Conservation (phyloP, 2,797 vertebrate genomes). For the Petrocephalus sullivani region DNA sequence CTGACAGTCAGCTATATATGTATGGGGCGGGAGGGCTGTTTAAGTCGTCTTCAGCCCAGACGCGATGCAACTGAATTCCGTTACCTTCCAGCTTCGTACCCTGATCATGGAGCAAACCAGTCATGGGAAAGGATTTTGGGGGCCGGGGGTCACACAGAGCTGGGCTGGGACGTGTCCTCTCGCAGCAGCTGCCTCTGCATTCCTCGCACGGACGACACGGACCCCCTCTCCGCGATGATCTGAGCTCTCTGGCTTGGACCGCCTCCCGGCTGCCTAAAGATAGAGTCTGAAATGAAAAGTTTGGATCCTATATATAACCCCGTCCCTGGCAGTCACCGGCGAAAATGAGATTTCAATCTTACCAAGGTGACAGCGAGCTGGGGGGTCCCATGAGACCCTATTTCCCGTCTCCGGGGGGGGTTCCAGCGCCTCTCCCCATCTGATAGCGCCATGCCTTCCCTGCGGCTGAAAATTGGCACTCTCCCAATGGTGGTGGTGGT, state of each 20-base stretch:
- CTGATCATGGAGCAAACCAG: background rate
- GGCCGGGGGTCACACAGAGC: background rate
- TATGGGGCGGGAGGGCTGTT: background rate
- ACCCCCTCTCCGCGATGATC: background rate
- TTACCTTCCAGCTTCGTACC: background rate
- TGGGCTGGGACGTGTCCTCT: background rate
- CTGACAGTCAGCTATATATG: background rate
- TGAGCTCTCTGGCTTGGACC: background rate
- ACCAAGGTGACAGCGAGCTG: background rate
- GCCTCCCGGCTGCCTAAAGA: background rate
- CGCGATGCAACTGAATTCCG: background rate
- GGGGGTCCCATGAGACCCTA: background rate
- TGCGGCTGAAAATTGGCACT: constrained; percentile 1
- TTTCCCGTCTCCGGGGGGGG: background rate
- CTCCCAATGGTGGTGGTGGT: background rate
- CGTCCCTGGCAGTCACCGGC: background rate
- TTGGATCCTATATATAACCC: background rate
- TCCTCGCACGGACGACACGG: background rate
- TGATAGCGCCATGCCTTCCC: background rate
- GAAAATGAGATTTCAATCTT: constrained; percentile 14
- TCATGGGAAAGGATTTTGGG: background rate
- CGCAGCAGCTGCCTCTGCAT: background rate
- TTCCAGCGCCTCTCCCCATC: background rate
- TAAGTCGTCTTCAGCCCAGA: background rate
- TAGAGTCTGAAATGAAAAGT: background rate